These are phyloP conservation scores for Rhadina sibilatrix DNA, from an alignment of 2,113 vertebrate genomes.

Conservation along the genomic window DNA sequence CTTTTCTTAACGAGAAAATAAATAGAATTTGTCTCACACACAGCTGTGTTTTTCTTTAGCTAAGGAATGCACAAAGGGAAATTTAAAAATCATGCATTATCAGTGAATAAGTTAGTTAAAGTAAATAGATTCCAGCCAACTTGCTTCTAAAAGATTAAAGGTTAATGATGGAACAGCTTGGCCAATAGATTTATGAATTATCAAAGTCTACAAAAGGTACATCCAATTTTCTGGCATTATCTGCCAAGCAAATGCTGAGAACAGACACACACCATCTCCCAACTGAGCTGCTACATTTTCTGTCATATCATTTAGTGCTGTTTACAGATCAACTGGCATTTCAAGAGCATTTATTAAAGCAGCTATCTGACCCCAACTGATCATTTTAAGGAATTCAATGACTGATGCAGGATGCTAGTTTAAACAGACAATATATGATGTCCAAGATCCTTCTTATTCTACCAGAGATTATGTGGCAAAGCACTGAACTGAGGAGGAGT, in stretches of 20 bases:
- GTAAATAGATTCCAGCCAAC: constrained; percentile 76
- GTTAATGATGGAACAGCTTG: constrained; percentile 74
- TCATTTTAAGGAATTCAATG: constrained; percentile 5
- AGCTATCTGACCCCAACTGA: constrained; percentile 19
- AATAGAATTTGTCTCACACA: constrained; percentile 75
- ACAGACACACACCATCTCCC: constrained; percentile 15
- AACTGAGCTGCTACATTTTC: constrained; percentile 48
- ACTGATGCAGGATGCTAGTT: neutral
- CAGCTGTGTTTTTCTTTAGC: constrained; percentile 81
- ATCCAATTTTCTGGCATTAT: constrained; percentile 69
- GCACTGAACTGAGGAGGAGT: neutral
- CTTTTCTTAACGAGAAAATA: constrained; percentile 82
- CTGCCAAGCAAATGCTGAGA: constrained; percentile 39
- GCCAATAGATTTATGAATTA: constrained; percentile 81
- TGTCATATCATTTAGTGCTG: constrained; percentile 45
- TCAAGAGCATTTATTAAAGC: constrained; percentile 67
- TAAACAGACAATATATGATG: neutral
- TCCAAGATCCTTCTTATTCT: neutral
- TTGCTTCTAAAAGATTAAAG: constrained; percentile 79
- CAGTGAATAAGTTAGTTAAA: constrained; percentile 72
- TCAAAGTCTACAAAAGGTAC: constrained; percentile 75
- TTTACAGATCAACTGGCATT: constrained; percentile 65
- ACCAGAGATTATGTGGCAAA: neutral
- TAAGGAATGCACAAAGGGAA: constrained; percentile 77
- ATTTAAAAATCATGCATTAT: constrained; percentile 77